phyloP scores from a whole-genome alignment of 2,797 vertebrate species.

The Neopelma chrysocephalum region DNA sequence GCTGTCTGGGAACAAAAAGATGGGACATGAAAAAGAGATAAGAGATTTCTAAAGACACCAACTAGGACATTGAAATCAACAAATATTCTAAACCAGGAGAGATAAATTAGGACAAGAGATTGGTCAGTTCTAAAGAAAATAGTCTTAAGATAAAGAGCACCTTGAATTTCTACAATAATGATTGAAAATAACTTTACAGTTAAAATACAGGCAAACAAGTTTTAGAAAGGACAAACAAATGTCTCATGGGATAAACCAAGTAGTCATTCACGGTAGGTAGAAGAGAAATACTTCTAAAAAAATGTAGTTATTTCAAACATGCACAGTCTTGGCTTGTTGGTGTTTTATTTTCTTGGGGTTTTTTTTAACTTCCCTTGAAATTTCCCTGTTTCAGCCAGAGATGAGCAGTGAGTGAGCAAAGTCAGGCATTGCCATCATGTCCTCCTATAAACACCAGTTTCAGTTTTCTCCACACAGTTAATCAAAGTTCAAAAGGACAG shows the following conservation, averaged over 20 bases:
- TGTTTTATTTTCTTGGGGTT: background rate
- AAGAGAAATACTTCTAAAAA: background rate
- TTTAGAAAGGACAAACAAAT: background rate
- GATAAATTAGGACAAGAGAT: background rate
- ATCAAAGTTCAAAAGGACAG: background rate
- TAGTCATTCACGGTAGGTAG: background rate
- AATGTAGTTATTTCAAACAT: background rate
- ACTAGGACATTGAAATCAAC: background rate
- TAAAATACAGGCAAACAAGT: background rate
- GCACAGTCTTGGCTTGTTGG: background rate
- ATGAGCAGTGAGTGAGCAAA: background rate
- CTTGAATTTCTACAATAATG: background rate
- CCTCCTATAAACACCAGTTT: background rate
- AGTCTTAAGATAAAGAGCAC: background rate
- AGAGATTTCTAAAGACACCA: background rate
- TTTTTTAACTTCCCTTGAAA: background rate
- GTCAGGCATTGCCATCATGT: accelerated
- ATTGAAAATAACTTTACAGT: background rate
- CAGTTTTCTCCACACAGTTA: background rate
- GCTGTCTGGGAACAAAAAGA: background rate
- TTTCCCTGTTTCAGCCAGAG: background rate
- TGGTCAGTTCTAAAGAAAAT: background rate
- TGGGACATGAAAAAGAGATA: background rate
- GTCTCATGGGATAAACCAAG: background rate
- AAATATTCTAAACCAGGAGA: background rate